Evolutionary conservation across 2,888 invertebrate genomes (phyloP).

Genomic region (Leptura quadrifasciata): DNA sequence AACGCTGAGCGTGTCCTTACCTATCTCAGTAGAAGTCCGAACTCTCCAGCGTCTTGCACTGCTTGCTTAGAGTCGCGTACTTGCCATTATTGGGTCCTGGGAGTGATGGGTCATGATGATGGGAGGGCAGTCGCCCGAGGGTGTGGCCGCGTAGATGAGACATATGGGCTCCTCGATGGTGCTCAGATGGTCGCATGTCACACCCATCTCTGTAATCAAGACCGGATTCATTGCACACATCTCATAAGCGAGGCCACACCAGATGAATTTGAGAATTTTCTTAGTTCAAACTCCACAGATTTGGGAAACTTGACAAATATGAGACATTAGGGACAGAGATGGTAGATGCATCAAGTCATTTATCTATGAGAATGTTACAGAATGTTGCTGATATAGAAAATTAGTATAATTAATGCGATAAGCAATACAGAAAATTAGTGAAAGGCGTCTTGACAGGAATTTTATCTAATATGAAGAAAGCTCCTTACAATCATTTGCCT

Average conservation of each 20-base stretch:
- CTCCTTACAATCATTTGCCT: too few relatives aligned
- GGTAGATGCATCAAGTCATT: too few relatives aligned
- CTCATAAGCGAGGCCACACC: conserved; percentile 4
- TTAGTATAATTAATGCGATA: too few relatives aligned
- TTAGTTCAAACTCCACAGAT: neutral
- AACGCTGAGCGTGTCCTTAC: conserved; percentile 61
- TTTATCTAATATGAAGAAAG: too few relatives aligned
- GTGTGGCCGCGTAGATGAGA: conserved; percentile 78
- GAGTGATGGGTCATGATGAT: conserved; percentile 76
- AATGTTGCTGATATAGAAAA: too few relatives aligned
- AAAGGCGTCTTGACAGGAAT: too few relatives aligned
- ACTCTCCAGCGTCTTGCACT: conserved; percentile 95
- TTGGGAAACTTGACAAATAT: neutral
- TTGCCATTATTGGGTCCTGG: conserved; percentile 87
- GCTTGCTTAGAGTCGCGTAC: conserved; percentile 96
- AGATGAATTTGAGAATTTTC: conserved; percentile 1
- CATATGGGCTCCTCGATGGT: conserved; percentile 70
- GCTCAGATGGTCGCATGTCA: conserved; percentile 72
- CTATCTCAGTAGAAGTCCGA: conserved; percentile 96
- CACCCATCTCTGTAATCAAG: conserved; percentile 72
- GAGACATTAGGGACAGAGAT: too few relatives aligned
- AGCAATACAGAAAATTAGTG: too few relatives aligned
- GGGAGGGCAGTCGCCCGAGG: conserved; percentile 80
- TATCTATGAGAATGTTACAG: too few relatives aligned
- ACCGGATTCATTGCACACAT: conserved; percentile 8